Percentiles rank a stretch among this genome's conserved stretches.
Conservation (phyloP, 2,797 vertebrate species). For the Zenarchopterus dispar region DNA sequence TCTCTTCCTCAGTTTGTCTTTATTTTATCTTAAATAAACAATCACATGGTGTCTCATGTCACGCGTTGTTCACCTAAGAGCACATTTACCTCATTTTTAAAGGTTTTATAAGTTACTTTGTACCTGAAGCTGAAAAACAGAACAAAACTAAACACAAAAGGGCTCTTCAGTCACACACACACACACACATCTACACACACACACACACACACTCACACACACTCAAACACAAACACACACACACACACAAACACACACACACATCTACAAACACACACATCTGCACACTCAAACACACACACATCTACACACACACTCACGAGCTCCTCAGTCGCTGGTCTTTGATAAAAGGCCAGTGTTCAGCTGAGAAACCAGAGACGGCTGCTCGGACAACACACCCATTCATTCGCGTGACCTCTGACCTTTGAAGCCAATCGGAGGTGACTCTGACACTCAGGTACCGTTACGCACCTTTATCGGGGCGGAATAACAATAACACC, state of each 20-base stretch:
- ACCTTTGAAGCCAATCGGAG: slow-evolving; percentile 58
- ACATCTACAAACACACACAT: too few species aligned
- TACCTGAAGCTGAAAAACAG: too few species aligned
- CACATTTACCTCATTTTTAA: too few species aligned
- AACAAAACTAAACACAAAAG: background rate
- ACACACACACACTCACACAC: too few species aligned
- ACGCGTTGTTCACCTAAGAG: too few species aligned
- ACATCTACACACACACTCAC: slow-evolving; percentile 16
- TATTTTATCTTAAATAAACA: too few species aligned
- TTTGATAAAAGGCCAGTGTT: slow-evolving; percentile 62
- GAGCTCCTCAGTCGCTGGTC: slow-evolving; percentile 20
- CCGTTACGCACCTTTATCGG: slow-evolving; percentile 57
- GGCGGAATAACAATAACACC: slow-evolving; percentile 13
- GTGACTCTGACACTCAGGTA: slow-evolving; percentile 62
- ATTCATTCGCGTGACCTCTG: slow-evolving; percentile 67
- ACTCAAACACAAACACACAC: slow-evolving; percentile 5
- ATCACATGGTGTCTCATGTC: too few species aligned
- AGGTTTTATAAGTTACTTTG: too few species aligned
- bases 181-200: too few species aligned
- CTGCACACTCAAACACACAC: too few species aligned
- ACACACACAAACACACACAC: too few species aligned
- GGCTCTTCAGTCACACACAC: background rate
- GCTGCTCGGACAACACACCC: slow-evolving; percentile 54
- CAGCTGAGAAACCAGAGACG: slow-evolving; percentile 68
- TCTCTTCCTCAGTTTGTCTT: too few species aligned